Conservation (phyloP, 2,797 vertebrate genomes). For the Dicrostonyx torquatus region DNA sequence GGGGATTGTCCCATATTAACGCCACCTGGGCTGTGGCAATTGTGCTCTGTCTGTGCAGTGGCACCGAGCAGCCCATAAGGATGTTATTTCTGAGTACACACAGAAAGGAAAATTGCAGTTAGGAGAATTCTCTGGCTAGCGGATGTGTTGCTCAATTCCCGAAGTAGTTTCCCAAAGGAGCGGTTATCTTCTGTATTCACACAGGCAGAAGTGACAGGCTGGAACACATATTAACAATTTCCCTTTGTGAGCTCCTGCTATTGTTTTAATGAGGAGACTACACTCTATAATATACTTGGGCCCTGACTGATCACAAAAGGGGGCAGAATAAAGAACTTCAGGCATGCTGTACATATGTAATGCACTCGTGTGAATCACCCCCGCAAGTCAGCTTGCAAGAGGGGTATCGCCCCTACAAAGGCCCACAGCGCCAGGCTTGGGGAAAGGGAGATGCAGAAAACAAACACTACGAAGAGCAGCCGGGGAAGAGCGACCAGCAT, state of each 20-base stretch:
- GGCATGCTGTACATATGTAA: constrained; percentile 30
- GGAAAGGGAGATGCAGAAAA: not conserved
- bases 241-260: constrained; percentile 80
- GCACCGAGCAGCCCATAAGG: constrained; percentile 83
- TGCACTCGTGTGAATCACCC: constrained; percentile 36
- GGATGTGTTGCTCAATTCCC: constrained; percentile 83
- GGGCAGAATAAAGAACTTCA: constrained; percentile 63
- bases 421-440: not conserved
- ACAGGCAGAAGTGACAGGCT: constrained; percentile 84
- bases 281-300: constrained; percentile 70
- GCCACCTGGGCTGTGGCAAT: constrained; percentile 92
- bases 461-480: not conserved
- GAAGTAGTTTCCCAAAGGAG: constrained; percentile 84
- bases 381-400: not conserved
- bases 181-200: constrained; percentile 81
- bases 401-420: not conserved
- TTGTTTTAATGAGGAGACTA: constrained; percentile 81
- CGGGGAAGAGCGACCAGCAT: not conserved
- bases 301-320: constrained; percentile 66
- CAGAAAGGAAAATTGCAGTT: constrained; percentile 85
- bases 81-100: constrained; percentile 84
- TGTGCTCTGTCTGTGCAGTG: constrained; percentile 83
- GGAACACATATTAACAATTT: constrained; percentile 82
- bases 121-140: constrained; percentile 84
- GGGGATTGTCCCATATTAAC: constrained; percentile 95